Base-by-base conservation (phyloP, 2,888 invertebrate genomes). In the Dyspetes luteomarginatus region DNA sequence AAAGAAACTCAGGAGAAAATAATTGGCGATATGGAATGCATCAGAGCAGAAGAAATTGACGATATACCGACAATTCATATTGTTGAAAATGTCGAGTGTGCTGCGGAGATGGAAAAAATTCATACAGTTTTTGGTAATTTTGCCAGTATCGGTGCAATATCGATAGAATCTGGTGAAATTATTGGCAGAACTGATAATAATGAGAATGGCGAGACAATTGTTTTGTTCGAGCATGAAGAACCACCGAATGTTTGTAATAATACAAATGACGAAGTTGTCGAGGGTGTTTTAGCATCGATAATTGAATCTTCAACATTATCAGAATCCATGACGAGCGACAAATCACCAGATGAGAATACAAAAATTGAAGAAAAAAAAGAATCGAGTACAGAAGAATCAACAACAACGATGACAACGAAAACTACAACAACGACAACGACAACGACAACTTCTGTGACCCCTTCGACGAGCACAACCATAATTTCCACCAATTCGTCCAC, bases 21-120 rank as follows among this genome's bases (percentile, higher is more conserved):
- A 28, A 5, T 22, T 12, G 5, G n/a, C 4, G 60, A 50, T 7
- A 80, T 91, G 48, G 88, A 89, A 1, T 90, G 90, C 74, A 89
- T 91, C 62, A 76, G 77, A 55, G 87, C 83, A 0, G 86, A 85
- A 41, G 85, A 87, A 2, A 85, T 84, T 3, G 90, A 88, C 50
- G 87, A 90, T 28, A 89, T 91, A 50, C 91, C 91, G 3, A 91
- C 91, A 3, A 90, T 91, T 78, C 91, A 91, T 24, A 90, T 91
- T 45, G 90, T 91, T 22, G 91, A 92, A 50, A 90, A 89, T 67
- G 79, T 91, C 36, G 89, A 89, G n/a, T 87, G 87, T 36, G 82
- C 73, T 2, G 67, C 82, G 3, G 83, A 83, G 19, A 74, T 84
- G 3, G 71, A 81, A n/a, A 84, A 83, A 41, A 82, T 84, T 26